Conservation (phyloP, 1,140 invertebrate species). For the Zaprionus ghesquierei region DNA sequence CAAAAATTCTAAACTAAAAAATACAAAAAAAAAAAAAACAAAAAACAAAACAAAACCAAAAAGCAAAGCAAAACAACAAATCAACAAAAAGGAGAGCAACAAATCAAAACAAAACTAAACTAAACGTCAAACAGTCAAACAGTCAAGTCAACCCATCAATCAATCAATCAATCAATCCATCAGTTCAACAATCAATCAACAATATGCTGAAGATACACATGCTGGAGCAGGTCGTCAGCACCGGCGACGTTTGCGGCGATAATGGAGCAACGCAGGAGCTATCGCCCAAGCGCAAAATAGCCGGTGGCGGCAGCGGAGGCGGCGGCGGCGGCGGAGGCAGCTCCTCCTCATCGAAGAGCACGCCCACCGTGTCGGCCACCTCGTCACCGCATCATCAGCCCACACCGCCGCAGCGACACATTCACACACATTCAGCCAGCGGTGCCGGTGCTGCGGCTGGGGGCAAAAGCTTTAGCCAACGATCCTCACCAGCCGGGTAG, state of each 20-base stretch:
- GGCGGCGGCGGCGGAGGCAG: constrained; percentile 33
- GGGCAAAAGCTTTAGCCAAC: constrained; percentile 68
- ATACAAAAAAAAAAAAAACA: constrained; percentile 16
- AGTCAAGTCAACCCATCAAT: constrained; percentile 6
- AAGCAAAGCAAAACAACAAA: constrained; percentile 17
- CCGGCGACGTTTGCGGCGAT: constrained; percentile 60
- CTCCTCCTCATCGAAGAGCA: constrained; percentile 59
- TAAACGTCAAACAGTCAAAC: constrained; percentile 1
- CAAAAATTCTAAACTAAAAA: constrained; percentile 50
- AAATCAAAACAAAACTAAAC: constrained; percentile 41
- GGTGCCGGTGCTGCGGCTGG: constrained; percentile 12
- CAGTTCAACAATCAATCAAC: constrained; percentile 51
- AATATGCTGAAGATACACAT: constrained; percentile 81
- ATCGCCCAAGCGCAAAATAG: constrained; percentile 63
- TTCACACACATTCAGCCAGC: constrained; percentile 30
- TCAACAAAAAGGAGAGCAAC: constrained; percentile 9
- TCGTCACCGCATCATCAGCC: constrained; percentile 75
- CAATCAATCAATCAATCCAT: constrained; percentile 34
- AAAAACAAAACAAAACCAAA: constrained; percentile 14
- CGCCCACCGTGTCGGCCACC: constrained; percentile 68
- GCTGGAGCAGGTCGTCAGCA: constrained; percentile 74
- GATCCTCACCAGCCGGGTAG: constrained; percentile 78
- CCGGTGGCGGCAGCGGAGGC: constrained; percentile 1
- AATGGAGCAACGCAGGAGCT: constrained; percentile 56
- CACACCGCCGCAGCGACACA: constrained; percentile 69